phyloP scores from a whole-genome alignment of 2,113 vertebrate genomes.

The Pelodiscus sinensis region DNA sequence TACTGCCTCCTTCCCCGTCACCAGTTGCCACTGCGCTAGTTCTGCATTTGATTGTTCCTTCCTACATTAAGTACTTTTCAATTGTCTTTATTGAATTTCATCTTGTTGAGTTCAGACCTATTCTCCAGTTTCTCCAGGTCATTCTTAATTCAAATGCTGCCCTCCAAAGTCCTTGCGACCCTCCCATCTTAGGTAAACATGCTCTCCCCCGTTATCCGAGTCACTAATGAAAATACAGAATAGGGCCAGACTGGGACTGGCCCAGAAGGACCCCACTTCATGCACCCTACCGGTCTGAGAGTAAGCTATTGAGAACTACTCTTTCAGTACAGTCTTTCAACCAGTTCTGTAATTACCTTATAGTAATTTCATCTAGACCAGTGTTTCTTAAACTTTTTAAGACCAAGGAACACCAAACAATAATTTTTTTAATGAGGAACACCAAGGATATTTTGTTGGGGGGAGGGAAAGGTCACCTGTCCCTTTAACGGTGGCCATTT shows the following conservation, averaged over 20 bases:
- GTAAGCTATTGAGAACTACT: neutral
- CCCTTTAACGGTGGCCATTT: too few relatives aligned
- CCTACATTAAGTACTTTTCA: neutral
- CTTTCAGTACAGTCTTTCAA: neutral
- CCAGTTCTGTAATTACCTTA: neutral
- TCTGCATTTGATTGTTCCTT: neutral
- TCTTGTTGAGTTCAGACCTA: neutral
- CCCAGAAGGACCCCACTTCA: neutral
- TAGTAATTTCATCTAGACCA: neutral
- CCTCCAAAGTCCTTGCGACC: neutral
- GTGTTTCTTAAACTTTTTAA: neutral
- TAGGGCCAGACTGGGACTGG: too few relatives aligned
- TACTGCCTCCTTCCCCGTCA: too few relatives aligned
- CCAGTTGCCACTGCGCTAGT: too few relatives aligned
- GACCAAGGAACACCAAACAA: too few relatives aligned
- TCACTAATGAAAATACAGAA: neutral
- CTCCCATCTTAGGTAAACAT: neutral
- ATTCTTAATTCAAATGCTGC: neutral
- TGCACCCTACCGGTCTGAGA: neutral
- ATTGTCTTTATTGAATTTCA: neutral
- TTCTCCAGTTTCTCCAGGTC: neutral
- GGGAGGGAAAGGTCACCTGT: too few relatives aligned
- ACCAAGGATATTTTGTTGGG: too few relatives aligned
- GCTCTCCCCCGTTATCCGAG: neutral
- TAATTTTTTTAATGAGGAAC: too few relatives aligned